Evolutionary conservation across 2,888 invertebrate genomes (phyloP), one percentile per base, ranked within the genome.

Genomic region (Brenthis daphne): DNA sequence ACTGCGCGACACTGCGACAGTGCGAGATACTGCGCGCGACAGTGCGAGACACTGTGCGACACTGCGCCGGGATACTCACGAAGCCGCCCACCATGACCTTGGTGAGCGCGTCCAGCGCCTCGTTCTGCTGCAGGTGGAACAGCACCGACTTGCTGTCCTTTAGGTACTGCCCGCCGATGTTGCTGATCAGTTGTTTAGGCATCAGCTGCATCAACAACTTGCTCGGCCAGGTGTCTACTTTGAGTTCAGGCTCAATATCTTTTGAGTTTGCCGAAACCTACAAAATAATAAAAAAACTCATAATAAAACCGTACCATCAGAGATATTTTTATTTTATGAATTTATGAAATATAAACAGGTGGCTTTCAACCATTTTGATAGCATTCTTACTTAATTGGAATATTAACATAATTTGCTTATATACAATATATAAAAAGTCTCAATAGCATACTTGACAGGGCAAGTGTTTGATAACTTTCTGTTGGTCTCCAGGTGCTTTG

Each of bases 131-230:
- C 1, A 97, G 95, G 82, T 97, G 96, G 87, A 99, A 98, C 53
- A 97, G 93, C 48, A 99, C 98, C 43, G 98, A 98, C 87, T 98
- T 97, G 33, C 98, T 97, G 88, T 98, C 98, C 83, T 97, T 97
- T 33, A 98, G 93, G 87, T 96, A 97, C 75, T 96, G 95, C 0
- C 97, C 97, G 0, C 98, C 98, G 77, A 98, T 97, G 86, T 95
- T 98, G 74, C 97, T 97, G 77, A 99, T 96, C 73, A 99, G 91
- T 80, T 96, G 96, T 81, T 98, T 98, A 0, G 98, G 99, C 96
- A 99, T 97, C 74, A 99, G 86, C 87, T 98, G 98, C 97, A 99
- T 98, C 61, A 98, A 95, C 51, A 99, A 87, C 82, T 98, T 98
- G 76, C 95, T 94, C 0, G 99, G 98, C 99, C 99, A 99, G 47